Base-by-base conservation (phyloP, 2,113 vertebrate genomes). In the Notechis scutatus region DNA sequence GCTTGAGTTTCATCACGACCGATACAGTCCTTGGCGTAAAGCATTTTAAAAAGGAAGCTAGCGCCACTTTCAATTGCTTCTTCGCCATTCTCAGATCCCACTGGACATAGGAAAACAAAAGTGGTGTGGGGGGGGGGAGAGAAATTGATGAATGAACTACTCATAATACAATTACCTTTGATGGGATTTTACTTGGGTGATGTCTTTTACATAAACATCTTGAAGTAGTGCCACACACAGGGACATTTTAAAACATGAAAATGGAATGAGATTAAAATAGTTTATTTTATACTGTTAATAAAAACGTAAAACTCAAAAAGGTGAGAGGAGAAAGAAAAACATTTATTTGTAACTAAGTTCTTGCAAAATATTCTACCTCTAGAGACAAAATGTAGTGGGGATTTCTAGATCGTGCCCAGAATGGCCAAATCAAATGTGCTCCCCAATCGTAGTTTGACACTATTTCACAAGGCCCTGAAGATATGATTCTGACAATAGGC, bases 1-100 rank as follows among this genome's bases (percentile, higher is more conserved):
- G 98, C 97, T 87, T 98, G 98, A 57, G 98, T 99, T 95, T 99
- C 99, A 95, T 98, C 98, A 5, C 98, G 97, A 92, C 98, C 98
- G 94, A 99, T 98, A 91, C 95, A 98, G 88, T 99, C 98, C 94
- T 98, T 99, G 94, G 98, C 97, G 87, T 98, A 97, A 97, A 99
- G 99, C 8, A 97, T 99, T 97, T 98, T 98, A 93, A 99, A 99
- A 55, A 99, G 98, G 96, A 99, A 99, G 93, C 98, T 98, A 6
- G 98, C 99, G 6, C 98, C 99, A 64, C 98, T 98, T 97, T 99
- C 99, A 95, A 99, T 97, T 47, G 98, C 97, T 92, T 98, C 98
- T 97, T 98, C 98, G 74, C 98, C 98, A 96, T 98, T 97, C 94
- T 99, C 99, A 39, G 93, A 92, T 92, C 99, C 99, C 97, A 99